phyloP scores from a whole-genome alignment of 2,797 vertebrate species.

The Sylvia borin region DNA sequence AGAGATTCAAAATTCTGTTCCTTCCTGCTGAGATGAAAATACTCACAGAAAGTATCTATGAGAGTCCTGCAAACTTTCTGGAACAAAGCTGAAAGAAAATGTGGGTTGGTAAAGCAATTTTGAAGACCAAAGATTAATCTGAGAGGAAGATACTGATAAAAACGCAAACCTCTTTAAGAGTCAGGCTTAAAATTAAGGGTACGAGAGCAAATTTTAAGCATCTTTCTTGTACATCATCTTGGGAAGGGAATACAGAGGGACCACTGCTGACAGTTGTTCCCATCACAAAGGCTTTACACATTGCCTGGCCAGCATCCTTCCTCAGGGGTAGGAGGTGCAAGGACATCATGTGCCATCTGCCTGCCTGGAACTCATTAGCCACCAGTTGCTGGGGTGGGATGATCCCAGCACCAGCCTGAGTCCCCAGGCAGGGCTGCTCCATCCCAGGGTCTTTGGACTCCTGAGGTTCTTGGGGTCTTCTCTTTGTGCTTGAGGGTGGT shows the following conservation, averaged over 20 bases:
- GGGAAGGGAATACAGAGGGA: neutral
- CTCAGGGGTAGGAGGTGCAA: neutral
- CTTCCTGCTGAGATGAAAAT: neutral
- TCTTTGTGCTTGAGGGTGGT: accelerated
- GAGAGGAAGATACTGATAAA: neutral
- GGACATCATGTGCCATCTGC: neutral
- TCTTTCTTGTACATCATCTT: neutral
- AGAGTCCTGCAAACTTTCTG: neutral
- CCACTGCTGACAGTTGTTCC: neutral
- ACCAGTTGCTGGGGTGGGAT: neutral
- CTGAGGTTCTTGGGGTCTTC: accelerated
- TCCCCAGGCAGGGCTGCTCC: neutral
- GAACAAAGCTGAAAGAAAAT: neutral
- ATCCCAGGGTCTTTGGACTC: neutral
- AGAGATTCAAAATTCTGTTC: neutral
- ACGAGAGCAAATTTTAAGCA: neutral
- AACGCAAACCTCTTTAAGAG: accelerated
- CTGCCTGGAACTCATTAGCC: neutral
- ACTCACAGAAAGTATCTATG: neutral
- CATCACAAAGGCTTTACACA: neutral
- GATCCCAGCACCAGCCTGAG: neutral
- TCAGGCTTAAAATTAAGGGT: neutral
- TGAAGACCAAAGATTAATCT: neutral
- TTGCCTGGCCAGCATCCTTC: neutral
- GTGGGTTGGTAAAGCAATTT: neutral